Conservation (phyloP, 2,888 invertebrate species). For the Thecophora atra region DNA sequence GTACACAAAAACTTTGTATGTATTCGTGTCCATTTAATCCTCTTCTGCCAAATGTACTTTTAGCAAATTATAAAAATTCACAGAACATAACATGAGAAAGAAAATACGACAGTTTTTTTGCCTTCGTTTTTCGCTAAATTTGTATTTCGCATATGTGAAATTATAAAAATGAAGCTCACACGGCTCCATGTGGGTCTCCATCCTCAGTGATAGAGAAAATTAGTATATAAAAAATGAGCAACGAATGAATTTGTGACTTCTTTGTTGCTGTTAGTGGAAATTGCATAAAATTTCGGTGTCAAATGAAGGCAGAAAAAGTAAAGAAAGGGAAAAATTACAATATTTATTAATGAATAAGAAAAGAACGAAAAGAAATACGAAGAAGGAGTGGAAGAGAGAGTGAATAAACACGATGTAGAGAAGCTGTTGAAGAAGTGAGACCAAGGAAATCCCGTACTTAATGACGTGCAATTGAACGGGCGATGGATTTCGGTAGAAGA, state of each 20-base stretch:
- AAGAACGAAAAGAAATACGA: not conserved
- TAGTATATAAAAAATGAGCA: no score
- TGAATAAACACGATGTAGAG: not conserved
- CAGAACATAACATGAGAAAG: constrained; percentile 11
- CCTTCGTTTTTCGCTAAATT: not conserved
- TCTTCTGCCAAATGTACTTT: constrained; percentile 33
- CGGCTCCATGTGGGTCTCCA: no score
- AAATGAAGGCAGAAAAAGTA: constrained; percentile 11
- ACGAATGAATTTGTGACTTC: no score
- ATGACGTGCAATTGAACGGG: no score
- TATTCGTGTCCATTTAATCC: constrained; percentile 16
- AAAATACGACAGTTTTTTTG: constrained; percentile 13
- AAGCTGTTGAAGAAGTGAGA: no score
- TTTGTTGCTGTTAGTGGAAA: no score
- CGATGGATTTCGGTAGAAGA: no score
- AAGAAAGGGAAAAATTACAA: not conserved
- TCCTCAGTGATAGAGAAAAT: no score
- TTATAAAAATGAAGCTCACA: no score
- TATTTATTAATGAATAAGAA: not conserved
- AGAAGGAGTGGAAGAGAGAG: not conserved
- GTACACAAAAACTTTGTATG: no score
- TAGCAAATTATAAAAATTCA: constrained; percentile 39
- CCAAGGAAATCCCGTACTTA: no score
- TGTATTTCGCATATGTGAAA: no score
- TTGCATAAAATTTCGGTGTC: not conserved